phyloP scores from a whole-genome alignment of 2,888 invertebrate species.

The Escarpia spicata region DNA sequence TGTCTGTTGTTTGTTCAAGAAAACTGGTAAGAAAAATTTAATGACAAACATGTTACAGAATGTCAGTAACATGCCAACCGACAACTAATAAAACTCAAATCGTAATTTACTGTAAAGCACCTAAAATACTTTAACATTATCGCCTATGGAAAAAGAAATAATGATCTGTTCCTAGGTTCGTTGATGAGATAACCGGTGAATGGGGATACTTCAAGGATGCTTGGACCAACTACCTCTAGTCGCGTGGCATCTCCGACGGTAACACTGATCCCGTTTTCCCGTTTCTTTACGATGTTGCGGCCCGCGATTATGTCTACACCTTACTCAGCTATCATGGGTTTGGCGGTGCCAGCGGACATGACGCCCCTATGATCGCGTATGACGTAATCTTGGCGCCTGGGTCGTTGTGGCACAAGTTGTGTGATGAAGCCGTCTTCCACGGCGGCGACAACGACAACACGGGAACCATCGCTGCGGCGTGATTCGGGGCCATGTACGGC shows the following conservation, averaged over 20 bases:
- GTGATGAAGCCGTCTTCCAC: constrained; percentile 58
- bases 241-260: constrained; percentile 50
- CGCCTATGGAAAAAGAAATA: too few species aligned
- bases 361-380: constrained; percentile 64
- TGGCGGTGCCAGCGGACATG: constrained; percentile 64
- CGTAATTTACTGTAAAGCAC: too few species aligned
- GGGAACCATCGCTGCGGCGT: constrained; percentile 59
- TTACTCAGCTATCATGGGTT: constrained; percentile 56
- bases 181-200: too few species aligned
- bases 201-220: constrained; percentile 52
- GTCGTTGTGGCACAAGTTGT: constrained; percentile 56
- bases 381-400: constrained; percentile 56
- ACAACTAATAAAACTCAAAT: too few species aligned
- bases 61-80: too few species aligned
- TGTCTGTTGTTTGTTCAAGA: too few species aligned
- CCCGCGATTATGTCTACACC: constrained; percentile 58
- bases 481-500: constrained; percentile 60
- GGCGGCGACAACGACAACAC: constrained; percentile 64
- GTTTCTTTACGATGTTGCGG: constrained; percentile 49
- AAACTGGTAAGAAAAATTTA: too few species aligned
- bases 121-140: too few species aligned
- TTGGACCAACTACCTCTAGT: constrained; percentile 56
- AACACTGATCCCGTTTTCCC: constrained; percentile 52
- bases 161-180: too few species aligned
- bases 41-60: too few species aligned